Conservation (phyloP, 2,797 vertebrate species). For the Smutsia temminckii region DNA sequence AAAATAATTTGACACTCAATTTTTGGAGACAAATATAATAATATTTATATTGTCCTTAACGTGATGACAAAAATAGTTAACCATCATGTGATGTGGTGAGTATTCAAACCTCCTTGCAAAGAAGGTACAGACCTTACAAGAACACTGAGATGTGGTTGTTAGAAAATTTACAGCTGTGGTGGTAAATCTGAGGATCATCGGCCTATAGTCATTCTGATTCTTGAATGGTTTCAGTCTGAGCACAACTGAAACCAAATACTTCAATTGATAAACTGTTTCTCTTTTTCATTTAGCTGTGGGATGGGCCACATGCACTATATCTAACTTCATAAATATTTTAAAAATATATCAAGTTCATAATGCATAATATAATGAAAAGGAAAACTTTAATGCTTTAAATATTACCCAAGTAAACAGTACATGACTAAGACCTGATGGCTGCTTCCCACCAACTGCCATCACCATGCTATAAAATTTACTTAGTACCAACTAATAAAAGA, state of each 20-base stretch:
- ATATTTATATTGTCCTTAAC: not conserved
- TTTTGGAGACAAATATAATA: not conserved
- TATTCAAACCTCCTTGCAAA: not conserved
- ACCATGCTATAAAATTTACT: not conserved
- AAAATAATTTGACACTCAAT: not conserved
- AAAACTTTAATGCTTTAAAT: slow-evolving; percentile 22
- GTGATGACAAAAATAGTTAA: not conserved
- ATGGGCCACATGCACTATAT: not conserved
- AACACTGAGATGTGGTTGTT: not conserved
- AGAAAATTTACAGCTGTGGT: not conserved
- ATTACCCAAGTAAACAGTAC: not conserved
- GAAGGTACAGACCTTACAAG: not conserved
- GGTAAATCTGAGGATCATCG: not conserved
- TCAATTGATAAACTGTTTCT: slow-evolving; percentile 28
- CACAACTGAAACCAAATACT: slow-evolving; percentile 9
- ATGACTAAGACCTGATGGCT: not conserved
- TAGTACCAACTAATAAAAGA: not conserved
- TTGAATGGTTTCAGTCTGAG: slow-evolving; percentile 48
- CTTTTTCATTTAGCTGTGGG: not conserved
- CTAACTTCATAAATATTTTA: slow-evolving; percentile 26
- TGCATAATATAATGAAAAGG: slow-evolving; percentile 1
- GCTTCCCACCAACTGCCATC: not conserved
- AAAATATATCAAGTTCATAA: not conserved
- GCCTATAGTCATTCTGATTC: not conserved
- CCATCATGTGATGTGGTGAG: not conserved